phyloP scores from a whole-genome alignment of 2,797 vertebrate species.

The Parauchenoglanis ngamensis region DNA sequence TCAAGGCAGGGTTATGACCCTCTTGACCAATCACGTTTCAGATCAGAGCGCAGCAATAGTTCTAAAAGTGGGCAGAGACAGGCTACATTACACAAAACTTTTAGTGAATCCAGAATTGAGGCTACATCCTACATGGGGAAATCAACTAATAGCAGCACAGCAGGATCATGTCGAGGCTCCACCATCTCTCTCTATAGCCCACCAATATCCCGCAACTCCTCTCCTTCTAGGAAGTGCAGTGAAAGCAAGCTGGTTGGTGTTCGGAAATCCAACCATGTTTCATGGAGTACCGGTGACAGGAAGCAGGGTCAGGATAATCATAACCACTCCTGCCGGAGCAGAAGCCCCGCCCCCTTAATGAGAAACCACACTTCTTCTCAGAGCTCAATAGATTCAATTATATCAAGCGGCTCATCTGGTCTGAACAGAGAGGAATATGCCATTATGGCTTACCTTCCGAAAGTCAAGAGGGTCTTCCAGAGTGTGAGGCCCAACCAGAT shows the following conservation, averaged over 20 bases:
- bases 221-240: constrained; percentile 61
- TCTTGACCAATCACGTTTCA: constrained; percentile 32
- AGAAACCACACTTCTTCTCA: constrained; percentile 73
- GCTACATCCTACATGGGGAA: constrained; percentile 62
- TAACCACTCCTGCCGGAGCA: constrained; percentile 51
- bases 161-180: constrained; percentile 63
- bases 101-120: constrained; percentile 53
- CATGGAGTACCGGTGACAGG: constrained; percentile 51
- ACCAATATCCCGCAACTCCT: constrained; percentile 65
- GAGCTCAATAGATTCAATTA: constrained; percentile 75
- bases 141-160: constrained; percentile 60
- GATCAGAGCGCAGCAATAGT: not conserved
- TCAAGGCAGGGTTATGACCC: constrained; percentile 34
- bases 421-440: constrained; percentile 84
- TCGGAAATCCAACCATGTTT: constrained; percentile 40
- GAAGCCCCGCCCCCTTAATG: constrained; percentile 64
- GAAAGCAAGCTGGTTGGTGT: constrained; percentile 55
- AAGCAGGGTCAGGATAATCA: constrained; percentile 50
- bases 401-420: constrained; percentile 71
- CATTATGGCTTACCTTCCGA: constrained; percentile 86
- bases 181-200: constrained; percentile 66
- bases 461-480: constrained; percentile 78
- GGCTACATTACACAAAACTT: constrained; percentile 63
- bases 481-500: constrained; percentile 60
- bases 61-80: constrained; percentile 50